These are phyloP conservation scores for Trematomus loennbergii DNA, from an alignment of 2,113 vertebrate species.

Conservation along the genomic window DNA sequence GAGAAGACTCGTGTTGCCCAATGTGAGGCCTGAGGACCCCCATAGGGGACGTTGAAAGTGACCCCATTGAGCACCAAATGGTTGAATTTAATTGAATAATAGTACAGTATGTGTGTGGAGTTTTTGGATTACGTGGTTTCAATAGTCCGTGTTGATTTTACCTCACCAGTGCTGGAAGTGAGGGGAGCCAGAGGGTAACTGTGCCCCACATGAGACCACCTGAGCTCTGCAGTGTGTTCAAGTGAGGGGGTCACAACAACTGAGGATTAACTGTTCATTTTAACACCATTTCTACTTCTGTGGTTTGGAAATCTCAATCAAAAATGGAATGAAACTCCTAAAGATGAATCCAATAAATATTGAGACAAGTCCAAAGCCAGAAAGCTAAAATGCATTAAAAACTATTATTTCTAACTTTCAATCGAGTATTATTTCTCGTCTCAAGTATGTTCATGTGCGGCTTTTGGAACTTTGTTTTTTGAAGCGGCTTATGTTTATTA, in stretches of 20 bases:
- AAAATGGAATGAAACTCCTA: neutral
- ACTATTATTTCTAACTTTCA: neutral
- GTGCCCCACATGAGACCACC: constrained; percentile 9
- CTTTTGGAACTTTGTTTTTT: neutral
- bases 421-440: no score
- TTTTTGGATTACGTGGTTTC: constrained; percentile 1
- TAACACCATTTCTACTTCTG: neutral
- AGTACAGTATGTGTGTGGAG: neutral
- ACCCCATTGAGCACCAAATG: neutral
- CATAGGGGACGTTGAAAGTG: neutral
- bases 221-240: neutral
- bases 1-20: neutral
- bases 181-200: neutral
- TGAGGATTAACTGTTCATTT: neutral
- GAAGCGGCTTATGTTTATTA: neutral
- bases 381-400: neutral
- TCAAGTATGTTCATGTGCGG: no score
- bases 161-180: neutral
- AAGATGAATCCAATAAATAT: neutral
- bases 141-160: constrained; percentile 4
- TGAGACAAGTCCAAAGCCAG: neutral
- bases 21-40: neutral
- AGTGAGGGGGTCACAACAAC: constrained; percentile 6
- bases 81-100: neutral
- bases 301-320: neutral